These are phyloP conservation scores for Hepsetus odoe DNA, from an alignment of 2,113 vertebrate species.

Conservation along the genomic window DNA sequence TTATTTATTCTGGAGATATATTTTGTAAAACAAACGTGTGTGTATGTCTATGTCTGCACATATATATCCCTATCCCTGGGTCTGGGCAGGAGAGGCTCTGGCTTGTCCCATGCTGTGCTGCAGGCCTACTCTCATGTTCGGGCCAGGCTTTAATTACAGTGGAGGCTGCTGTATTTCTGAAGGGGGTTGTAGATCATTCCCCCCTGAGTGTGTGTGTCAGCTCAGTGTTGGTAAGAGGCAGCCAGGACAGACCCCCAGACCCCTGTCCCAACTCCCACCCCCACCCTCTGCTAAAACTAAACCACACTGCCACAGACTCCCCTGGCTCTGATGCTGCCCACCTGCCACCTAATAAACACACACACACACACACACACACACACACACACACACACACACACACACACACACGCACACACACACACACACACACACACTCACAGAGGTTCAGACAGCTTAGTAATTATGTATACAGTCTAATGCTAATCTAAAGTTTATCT, in stretches of 20 bases:
- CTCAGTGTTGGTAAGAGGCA: slow-evolving; percentile 54
- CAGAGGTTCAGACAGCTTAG: not conserved
- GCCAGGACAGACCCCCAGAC: slow-evolving; percentile 52
- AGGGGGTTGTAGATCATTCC: slow-evolving; percentile 41
- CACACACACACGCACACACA: not conserved
- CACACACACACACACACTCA: slow-evolving; percentile 5
- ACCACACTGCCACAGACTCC: slow-evolving; percentile 84
- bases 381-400: slow-evolving; percentile 36
- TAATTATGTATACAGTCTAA: not conserved
- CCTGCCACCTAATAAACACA: slow-evolving; percentile 80
- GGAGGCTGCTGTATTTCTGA: slow-evolving; percentile 44
- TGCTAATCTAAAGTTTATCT: not conserved
- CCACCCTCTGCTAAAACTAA: slow-evolving; percentile 10
- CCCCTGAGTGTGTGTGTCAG: slow-evolving; percentile 9
- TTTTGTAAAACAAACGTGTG: slow-evolving; percentile 9
- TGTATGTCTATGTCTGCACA: slow-evolving; percentile 40
- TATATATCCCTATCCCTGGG: slow-evolving; percentile 55
- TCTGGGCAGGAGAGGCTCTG: slow-evolving; percentile 68
- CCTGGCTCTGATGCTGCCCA: slow-evolving; percentile 82
- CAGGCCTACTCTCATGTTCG: slow-evolving; percentile 60
- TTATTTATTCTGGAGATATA: too few species aligned
- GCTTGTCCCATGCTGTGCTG: slow-evolving; percentile 68
- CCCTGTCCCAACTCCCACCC: slow-evolving; percentile 1
- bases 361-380: too few species aligned
- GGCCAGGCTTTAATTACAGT: slow-evolving; percentile 78